Conservation (phyloP, 1,140 invertebrate genomes). For the Acromyrmex charruanus region DNA sequence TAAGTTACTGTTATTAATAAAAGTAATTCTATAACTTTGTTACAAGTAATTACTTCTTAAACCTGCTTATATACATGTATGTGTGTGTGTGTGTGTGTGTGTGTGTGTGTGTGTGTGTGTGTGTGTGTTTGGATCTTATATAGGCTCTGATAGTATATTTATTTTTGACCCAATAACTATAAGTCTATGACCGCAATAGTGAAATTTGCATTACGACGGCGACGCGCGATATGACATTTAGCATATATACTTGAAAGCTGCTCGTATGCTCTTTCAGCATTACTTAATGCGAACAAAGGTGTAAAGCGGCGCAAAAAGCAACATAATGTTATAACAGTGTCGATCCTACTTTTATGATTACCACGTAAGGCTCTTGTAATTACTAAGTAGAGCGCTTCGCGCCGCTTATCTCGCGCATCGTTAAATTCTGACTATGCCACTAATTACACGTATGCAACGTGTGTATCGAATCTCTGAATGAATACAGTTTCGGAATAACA, state of each 20-base stretch:
- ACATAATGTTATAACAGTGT: neutral
- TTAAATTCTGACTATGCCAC: constrained; percentile 10
- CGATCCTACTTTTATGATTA: constrained; percentile 4
- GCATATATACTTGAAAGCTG: neutral
- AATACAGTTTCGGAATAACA: neutral
- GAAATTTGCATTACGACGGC: neutral
- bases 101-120: neutral
- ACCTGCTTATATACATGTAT: no score
- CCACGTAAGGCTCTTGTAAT: constrained; percentile 3
- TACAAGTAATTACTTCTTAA: no score
- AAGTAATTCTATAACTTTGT: no score
- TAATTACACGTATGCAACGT: constrained; percentile 33
- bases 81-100: neutral
- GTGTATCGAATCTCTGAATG: constrained; percentile 38
- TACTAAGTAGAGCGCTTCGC: constrained; percentile 31
- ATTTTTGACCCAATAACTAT: neutral
- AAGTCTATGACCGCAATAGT: neutral
- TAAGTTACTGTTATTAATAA: no score
- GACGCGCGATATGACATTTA: neutral
- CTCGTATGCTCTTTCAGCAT: neutral
- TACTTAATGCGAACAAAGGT: constrained; percentile 6
- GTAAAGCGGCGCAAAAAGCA: constrained; percentile 4
- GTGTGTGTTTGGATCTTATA: neutral
- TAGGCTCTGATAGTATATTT: neutral
- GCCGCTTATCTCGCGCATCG: constrained; percentile 33